Evolutionary conservation across 2,113 vertebrate species (phyloP).

Genomic region (Myanophis thanlyinensis): DNA sequence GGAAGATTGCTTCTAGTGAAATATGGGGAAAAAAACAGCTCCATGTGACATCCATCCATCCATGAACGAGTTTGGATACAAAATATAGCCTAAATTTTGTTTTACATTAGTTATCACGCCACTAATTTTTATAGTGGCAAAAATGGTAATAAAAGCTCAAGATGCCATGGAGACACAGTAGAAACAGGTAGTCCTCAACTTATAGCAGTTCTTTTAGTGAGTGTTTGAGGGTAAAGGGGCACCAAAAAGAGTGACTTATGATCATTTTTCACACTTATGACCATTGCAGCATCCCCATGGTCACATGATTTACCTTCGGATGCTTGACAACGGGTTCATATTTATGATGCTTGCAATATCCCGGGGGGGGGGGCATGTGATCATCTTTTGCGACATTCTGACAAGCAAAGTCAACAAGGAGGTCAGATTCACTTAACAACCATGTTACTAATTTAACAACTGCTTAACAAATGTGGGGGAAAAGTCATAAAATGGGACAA

Average conservation of each 20-base stretch:
- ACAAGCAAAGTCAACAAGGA: background rate
- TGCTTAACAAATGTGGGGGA: background rate
- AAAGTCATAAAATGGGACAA: background rate
- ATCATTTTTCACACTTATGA: background rate
- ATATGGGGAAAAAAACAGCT: slow-evolving; percentile 22
- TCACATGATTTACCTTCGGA: background rate
- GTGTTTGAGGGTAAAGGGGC: accelerated
- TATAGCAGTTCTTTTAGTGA: background rate
- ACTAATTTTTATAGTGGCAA: background rate
- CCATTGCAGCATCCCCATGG: background rate
- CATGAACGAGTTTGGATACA: slow-evolving; percentile 26
- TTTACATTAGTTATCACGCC: background rate
- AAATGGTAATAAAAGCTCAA: background rate
- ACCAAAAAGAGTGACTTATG: background rate
- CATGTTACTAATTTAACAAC: background rate
- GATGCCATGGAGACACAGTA: too few species aligned
- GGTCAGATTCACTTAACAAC: background rate
- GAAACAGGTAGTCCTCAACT: too few species aligned
- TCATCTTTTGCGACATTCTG: background rate
- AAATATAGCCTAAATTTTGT: background rate
- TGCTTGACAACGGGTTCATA: background rate
- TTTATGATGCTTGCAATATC: background rate
- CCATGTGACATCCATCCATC: slow-evolving; percentile 40
- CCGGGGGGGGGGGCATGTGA: background rate
- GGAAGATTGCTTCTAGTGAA: slow-evolving; percentile 40